Evolutionary conservation across 2,888 invertebrate species (phyloP), one percentile per base, ranked within the genome.

Genomic region (Dynastes maya): DNA sequence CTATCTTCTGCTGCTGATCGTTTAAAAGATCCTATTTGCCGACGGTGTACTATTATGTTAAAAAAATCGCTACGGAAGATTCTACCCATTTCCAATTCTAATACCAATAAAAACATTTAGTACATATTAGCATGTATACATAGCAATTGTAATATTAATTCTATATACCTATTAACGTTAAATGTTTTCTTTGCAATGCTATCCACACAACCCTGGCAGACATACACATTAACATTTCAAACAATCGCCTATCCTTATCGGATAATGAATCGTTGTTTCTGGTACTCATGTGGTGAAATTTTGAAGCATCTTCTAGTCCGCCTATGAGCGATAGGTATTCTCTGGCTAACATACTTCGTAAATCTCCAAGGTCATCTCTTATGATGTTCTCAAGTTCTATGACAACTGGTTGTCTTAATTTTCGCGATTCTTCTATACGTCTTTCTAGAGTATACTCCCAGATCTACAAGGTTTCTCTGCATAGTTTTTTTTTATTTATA

Each of bases 181-280:
- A 91, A 81, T 91, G 86, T 85, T 90, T 92, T 71, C 93, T 89
- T 76, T 91, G 90, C 58, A 93, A 86, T 29, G 93, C 92, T 80
- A 93, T 89, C 93, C 93, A 94, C 51, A 92, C 91, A 67, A 93
- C 91, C 84, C 92, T 91, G 64, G 91, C 90, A 68, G 91, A 89
- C 86, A 93, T 89, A 77, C 91, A 89, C 65, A 92, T 86, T 22
- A 94, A 85, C 6, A 90, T 90, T 86, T 94, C 93, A 82, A 91
- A 91, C 76, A 92, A 86, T 80, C 91, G 88, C 37, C 92, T 89
- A 84, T 93, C 94, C 85, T 91, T 92, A 82, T 93, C 92, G n/a
- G 91, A 91, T 79, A 92, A 86, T 0, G 93, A 93, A 71, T 88
- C 88, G 61, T 91, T 89, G 83, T 91, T 91, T 82, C 91, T 90